These are phyloP conservation scores for Campylomormyrus numenius DNA, from an alignment of 2,113 vertebrate species.

Conservation along the genomic window DNA sequence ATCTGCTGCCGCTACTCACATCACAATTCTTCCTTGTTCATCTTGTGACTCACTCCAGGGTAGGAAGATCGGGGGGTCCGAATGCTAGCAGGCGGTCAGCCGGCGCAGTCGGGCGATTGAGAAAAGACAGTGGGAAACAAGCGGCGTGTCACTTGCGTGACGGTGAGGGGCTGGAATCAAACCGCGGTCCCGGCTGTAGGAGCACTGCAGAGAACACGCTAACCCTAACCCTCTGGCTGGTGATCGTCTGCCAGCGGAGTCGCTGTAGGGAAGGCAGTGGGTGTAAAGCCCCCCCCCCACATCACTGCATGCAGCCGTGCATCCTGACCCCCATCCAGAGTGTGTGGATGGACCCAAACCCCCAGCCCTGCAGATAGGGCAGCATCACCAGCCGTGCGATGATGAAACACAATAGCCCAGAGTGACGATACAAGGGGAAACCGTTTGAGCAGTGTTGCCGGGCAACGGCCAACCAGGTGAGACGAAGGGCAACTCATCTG, in stretches of 20 bases:
- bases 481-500: neutral
- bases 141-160: too few species aligned
- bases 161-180: neutral
- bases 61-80: neutral
- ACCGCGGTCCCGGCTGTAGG: neutral
- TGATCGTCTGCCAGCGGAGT: neutral
- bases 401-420: neutral
- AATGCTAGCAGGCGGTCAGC: neutral
- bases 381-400: neutral
- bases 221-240: neutral
- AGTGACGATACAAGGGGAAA: neutral
- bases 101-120: neutral
- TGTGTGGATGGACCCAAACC: neutral
- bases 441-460: neutral
- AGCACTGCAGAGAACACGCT: neutral
- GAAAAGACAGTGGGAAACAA: too few species aligned
- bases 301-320: neutral
- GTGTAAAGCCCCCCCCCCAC: neutral
- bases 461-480: neutral
- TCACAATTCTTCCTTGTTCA: neutral
- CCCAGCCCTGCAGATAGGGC: neutral
- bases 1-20: neutral
- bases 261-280: neutral
- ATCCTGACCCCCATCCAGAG: neutral
- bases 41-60: neutral